These are phyloP conservation scores for Zaprionus nigranus DNA, from an alignment of 1,140 invertebrate genomes.

Conservation along the genomic window DNA sequence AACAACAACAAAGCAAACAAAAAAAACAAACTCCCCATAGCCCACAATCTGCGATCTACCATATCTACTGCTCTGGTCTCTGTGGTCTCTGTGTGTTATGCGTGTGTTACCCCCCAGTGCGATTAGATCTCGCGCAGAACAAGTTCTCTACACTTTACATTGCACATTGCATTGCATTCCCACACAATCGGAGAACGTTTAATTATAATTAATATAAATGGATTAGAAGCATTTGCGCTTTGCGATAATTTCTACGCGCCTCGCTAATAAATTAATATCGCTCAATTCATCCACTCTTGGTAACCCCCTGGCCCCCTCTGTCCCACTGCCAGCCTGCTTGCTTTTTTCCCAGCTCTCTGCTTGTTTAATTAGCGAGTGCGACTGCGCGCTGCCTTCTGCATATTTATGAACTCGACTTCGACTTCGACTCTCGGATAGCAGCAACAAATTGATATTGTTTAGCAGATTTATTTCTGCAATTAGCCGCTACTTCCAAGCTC, in stretches of 20 bases:
- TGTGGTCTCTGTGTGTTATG: neutral
- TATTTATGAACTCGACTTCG: conserved; percentile 64
- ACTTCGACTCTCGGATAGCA: conserved; percentile 1
- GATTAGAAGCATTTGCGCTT: conserved; percentile 54
- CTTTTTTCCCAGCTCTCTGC: conserved; percentile 27
- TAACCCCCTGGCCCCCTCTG: neutral
- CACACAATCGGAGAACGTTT: conserved; percentile 30
- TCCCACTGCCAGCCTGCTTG: conserved; percentile 13
- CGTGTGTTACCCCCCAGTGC: conserved; percentile 3
- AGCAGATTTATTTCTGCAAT: conserved; percentile 75
- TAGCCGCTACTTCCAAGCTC: conserved; percentile 43
- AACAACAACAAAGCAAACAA: neutral
- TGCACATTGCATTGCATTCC: conserved; percentile 21
- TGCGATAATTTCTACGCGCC: conserved; percentile 61
- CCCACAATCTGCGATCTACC: neutral
- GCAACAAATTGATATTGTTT: conserved; percentile 74
- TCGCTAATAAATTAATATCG: conserved; percentile 66
- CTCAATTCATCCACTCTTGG: conserved; percentile 14
- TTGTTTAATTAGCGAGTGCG: conserved; percentile 54
- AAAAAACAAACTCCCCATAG: neutral
- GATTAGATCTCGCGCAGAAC: conserved; percentile 2
- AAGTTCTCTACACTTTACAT: neutral
- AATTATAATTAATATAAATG: conserved; percentile 66
- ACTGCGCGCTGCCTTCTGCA: conserved; percentile 48
- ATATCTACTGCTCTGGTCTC: neutral